Evolutionary conservation across 2,888 invertebrate genomes (phyloP), one percentile per base, ranked within the genome.

Genomic region (Trissolcus japonicus): DNA sequence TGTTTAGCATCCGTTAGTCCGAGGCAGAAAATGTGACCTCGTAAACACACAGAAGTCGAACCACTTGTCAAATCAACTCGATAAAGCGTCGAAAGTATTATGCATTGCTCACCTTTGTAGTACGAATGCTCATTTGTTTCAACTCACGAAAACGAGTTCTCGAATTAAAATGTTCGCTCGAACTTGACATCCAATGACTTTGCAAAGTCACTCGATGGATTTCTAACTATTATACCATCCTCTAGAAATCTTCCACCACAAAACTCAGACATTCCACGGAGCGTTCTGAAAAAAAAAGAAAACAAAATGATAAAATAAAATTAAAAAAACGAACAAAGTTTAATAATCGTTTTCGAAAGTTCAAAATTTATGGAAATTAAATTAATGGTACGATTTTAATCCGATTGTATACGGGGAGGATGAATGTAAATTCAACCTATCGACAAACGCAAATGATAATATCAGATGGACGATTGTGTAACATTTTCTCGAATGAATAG

Each of bases 1-100:
- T 76, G 74, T 74, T 79, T 79, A 76, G 76, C 76, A 79, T 79
- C 76, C 76, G 79, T 79, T 79, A 79, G 69, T 66, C 67, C 56
- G 71, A 68, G 76, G 51, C 63, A 68, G 76, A 76, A 79, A 76
- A 79, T 75, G 74, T 74, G 71, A 76, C 76, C 79, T 79, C 74
- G 60, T 79, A 79, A 79, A 79, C 76, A 79, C 50, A 61, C 71
- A 48, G 73, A 48, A 79, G 79, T 76, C 76, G 53, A 76, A 67
- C 71, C 74, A 79, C 76, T 76, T 79, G 76, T 74, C 74, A 79
- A 74, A 79, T 76, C 67, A 71, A 68, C 69, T 72, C 75, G 74
- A 79, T 79, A 76, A 79, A 74, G 74, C 74, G 71, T 74, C 71
- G 62, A 71, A 76, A 79, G 61, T 72, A 76, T 76, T 76, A 76